Conservation (phyloP, 23 tunicate genomes). For the Styela plicata region DNA sequence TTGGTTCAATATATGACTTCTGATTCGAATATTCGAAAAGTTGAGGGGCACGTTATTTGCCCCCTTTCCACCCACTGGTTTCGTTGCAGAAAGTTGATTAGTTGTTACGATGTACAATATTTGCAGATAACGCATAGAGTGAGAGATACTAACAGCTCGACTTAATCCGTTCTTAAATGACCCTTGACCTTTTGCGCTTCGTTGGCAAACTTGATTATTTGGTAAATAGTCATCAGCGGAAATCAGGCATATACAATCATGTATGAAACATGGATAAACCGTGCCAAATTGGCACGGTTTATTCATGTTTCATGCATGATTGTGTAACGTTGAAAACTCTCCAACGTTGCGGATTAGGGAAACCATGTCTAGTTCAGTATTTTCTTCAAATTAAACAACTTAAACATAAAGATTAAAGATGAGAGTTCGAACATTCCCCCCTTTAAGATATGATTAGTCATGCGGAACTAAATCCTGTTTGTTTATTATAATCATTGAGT, state of each 20-base stretch:
- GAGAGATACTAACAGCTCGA: background rate
- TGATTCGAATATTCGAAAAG: no score
- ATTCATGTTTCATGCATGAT: background rate
- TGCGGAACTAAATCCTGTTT: background rate
- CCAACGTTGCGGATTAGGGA: background rate
- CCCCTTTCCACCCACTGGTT: no score
- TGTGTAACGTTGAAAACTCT: background rate
- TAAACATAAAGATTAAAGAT: background rate
- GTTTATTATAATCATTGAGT: background rate
- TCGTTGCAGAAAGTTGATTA: no score
- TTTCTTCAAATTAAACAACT: no score
- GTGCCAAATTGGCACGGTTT: no score
- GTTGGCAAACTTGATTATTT: background rate
- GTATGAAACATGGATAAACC: no score
- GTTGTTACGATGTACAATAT: no score
- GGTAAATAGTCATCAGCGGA: no score
- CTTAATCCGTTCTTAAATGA: background rate
- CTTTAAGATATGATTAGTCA: background rate
- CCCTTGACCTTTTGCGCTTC: background rate
- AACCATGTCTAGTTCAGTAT: background rate
- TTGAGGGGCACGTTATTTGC: no score
- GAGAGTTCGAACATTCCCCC: background rate
- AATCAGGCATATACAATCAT: no score
- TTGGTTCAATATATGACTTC: no score
- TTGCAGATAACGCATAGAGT: no score